These are phyloP conservation scores for Drosophila triauraria DNA, from an alignment of 1,140 invertebrate genomes.

Conservation along the genomic window DNA sequence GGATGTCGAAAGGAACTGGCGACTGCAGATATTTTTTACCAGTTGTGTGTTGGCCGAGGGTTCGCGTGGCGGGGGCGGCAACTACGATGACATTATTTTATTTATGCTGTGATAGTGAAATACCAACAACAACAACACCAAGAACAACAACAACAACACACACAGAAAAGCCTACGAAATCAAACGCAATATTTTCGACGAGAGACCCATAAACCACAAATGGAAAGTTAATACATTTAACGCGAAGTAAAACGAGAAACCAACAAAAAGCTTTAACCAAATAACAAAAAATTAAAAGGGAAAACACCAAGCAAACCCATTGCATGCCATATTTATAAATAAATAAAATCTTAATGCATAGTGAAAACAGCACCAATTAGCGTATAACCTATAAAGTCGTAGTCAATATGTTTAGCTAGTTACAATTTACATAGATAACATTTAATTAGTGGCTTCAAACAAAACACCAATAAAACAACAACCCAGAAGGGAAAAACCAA, in stretches of 20 bases:
- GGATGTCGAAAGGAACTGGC: constrained; percentile 69
- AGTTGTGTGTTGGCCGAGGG: constrained; percentile 47
- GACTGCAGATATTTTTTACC: constrained; percentile 65
- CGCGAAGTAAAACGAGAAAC: constrained; percentile 30
- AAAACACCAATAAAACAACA: constrained; percentile 74
- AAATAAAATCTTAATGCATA: constrained; percentile 53
- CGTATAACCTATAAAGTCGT: constrained; percentile 65
- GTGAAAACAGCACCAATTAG: constrained; percentile 78
- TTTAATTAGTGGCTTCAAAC: constrained; percentile 77
- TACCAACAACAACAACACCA: constrained; percentile 59
- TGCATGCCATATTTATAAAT: constrained; percentile 42
- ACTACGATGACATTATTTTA: constrained; percentile 66
- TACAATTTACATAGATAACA: constrained; percentile 62
- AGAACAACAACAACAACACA: constrained; percentile 45
- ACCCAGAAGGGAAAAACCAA: constrained; percentile 57
- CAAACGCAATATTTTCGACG: constrained; percentile 72
- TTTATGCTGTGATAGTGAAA: constrained; percentile 81
- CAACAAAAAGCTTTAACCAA: constrained; percentile 54
- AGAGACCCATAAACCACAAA: constrained; percentile 31
- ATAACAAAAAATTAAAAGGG: constrained; percentile 42
- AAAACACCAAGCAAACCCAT: constrained; percentile 66
- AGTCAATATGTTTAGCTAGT: constrained; percentile 79
- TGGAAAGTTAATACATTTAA: constrained; percentile 19
- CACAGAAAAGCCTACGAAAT: constrained; percentile 39
- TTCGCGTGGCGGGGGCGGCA: constrained; percentile 65